These are phyloP conservation scores for Eubasilissa splendida DNA, from an alignment of 2,888 invertebrate species.

Conservation along the genomic window DNA sequence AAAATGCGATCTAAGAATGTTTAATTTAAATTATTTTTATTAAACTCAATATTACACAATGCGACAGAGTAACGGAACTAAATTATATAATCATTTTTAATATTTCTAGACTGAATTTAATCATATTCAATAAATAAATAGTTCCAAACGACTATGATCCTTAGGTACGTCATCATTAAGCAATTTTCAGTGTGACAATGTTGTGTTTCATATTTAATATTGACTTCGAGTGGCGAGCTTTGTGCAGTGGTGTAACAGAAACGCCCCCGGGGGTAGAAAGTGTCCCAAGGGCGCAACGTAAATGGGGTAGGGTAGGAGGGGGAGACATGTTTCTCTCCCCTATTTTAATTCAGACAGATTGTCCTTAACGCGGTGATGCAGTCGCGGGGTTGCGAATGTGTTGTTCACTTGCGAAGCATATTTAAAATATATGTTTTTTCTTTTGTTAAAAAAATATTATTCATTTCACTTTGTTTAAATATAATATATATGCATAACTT, in stretches of 20 bases:
- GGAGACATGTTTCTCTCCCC: slow-evolving; percentile 42
- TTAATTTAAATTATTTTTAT: no score
- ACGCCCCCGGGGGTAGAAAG: slow-evolving; percentile 36
- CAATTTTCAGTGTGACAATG: not conserved
- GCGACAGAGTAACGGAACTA: no score
- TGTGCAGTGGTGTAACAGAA: slow-evolving; percentile 30
- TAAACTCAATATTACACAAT: no score
- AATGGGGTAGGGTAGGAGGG: slow-evolving; percentile 28
- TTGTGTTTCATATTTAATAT: not conserved
- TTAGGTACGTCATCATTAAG: not conserved
- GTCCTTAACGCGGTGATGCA: slow-evolving; percentile 55
- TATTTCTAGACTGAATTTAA: no score
- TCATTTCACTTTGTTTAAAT: no score
- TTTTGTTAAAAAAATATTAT: no score
- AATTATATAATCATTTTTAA: no score
- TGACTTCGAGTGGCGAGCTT: slow-evolving; percentile 33
- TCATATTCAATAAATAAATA: no score
- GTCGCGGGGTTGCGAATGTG: slow-evolving; percentile 10
- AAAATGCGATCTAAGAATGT: no score
- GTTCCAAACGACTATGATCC: not conserved
- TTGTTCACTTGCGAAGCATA: no score
- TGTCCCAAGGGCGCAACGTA: slow-evolving; percentile 16
- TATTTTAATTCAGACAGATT: slow-evolving; percentile 58
- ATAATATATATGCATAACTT: no score
- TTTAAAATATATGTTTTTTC: no score